A percentile compares a stretch with the other conserved stretches of the same genome.
Evolutionary conservation across 2,888 invertebrate species (phyloP).

Genomic region (Notodonta dromedarius): DNA sequence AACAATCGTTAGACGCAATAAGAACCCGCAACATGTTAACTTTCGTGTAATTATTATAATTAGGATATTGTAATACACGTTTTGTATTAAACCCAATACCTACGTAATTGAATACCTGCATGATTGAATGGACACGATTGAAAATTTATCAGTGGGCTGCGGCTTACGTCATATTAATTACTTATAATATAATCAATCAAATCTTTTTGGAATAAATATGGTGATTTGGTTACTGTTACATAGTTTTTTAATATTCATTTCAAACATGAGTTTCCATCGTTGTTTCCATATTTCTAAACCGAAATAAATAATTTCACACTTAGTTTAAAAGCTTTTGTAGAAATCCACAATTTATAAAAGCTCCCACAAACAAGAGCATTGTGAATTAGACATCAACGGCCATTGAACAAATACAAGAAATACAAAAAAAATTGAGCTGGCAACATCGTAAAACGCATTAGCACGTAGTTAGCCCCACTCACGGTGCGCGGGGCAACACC

Average conservation of each 20-base stretch:
- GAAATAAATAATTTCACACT: background rate
- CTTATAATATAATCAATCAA: background rate
- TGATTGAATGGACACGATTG: slow-evolving; percentile 23
- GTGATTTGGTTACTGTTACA: background rate
- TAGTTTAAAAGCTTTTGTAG: slow-evolving; percentile 9
- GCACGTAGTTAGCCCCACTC: slow-evolving; percentile 69
- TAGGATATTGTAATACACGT: slow-evolving; percentile 11
- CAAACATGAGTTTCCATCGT: background rate
- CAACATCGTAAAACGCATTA: slow-evolving; percentile 75
- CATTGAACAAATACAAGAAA: slow-evolving; percentile 49
- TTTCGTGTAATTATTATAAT: slow-evolving; percentile 12
- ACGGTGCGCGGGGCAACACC: slow-evolving; percentile 40
- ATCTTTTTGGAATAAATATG: background rate
- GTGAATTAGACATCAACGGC: slow-evolving; percentile 46
- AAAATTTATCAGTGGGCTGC: slow-evolving; percentile 17
- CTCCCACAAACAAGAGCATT: slow-evolving; percentile 26
- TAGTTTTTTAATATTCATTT: background rate
- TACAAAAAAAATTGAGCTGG: slow-evolving; percentile 56
- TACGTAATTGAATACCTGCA: slow-evolving; percentile 3
- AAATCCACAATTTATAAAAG: slow-evolving; percentile 12
- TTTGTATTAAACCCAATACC: slow-evolving; percentile 9
- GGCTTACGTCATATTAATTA: background rate
- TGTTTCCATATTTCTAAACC: background rate
- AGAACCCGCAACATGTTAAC: slow-evolving; percentile 4
- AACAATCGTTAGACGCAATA: slow-evolving; percentile 1